Evolutionary conservation across 2,797 vertebrate species (phyloP), one percentile per base, ranked within the genome.

Genomic region (Hephaestus fuliginosus): DNA sequence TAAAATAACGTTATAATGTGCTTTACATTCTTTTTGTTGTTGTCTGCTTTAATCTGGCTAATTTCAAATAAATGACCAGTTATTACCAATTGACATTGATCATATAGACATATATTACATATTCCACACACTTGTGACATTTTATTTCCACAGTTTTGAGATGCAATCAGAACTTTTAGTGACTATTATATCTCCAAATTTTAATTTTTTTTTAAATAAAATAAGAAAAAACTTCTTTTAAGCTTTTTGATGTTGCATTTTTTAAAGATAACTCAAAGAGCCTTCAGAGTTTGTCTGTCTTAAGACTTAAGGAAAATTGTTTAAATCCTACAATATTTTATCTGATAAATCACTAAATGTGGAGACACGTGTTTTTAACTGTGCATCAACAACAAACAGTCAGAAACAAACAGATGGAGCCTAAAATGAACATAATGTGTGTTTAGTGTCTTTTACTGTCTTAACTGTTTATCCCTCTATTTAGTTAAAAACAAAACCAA

Each of bases 401-500:
- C 22, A 30, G 3, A 6, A 10, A 3, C 22, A n/a, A 44, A 12
- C 30, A 55, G 22, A 28, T 7, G 2, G 7, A 30, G 22, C 13
- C 68, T 61, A 22, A 44, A 15, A 61, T 53, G 1, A 14, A 39
- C 58, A 44, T 46, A 36, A 52, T 7, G n/a, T 65, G 4, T 12
- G 13, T 48, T 25, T 8, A 7, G 10, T 55, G 28, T 53, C 3
- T 65, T 57, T 65, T n/a, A 52, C 1, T 52, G n/a, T 65, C 3
- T 22, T 28, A 3, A 28, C 18, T 56, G 17, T 72, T 56, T 3
- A 3, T 33, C 5, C 1, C n/a, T 36, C 3, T 18, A 14, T 57
- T 71, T n/a, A 2, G 46, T 53, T 7, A 25, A 69, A 72, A 53
- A 63, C 13, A 53, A 57, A 68, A 70, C 5, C n/a, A 56, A 53